Percentiles rank a stretch among this genome's conserved stretches.
Evolutionary conservation across 2,797 vertebrate genomes (phyloP).

Genomic region (Cuniculus paca): DNA sequence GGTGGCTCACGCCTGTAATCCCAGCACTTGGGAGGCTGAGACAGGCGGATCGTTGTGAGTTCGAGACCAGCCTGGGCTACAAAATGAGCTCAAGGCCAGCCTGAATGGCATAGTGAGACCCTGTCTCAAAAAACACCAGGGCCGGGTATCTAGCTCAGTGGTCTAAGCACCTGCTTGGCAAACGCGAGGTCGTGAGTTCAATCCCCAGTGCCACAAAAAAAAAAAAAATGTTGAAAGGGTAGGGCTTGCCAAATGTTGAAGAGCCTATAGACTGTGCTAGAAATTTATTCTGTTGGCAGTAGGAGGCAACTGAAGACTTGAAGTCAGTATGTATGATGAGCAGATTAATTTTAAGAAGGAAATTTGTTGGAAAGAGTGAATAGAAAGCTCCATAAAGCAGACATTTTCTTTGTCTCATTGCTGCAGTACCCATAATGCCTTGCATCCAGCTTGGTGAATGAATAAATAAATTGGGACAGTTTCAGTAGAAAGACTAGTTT

Average conservation of each 20-base stretch:
- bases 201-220: no score
- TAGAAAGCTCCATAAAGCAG: background rate
- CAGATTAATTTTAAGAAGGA: background rate
- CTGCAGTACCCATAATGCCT: background rate
- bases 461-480: background rate
- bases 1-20: no score
- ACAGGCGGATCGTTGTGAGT: no score
- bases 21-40: no score
- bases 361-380: background rate
- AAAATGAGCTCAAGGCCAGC: no score
- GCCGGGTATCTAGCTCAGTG: no score
- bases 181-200: no score
- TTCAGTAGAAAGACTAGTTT: conserved; percentile 12
- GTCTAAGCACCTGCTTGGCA: no score
- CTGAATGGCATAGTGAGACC: no score
- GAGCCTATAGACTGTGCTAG: background rate
- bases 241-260: background rate
- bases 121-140: no score
- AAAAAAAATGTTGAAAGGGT: background rate
- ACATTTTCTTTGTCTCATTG: background rate
- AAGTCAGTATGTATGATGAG: background rate
- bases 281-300: background rate
- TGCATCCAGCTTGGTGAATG: background rate
- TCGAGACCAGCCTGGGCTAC: no score
- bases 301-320: background rate